Conservation (phyloP, 2,113 vertebrate genomes). For the Bolborhynchus lineola region DNA sequence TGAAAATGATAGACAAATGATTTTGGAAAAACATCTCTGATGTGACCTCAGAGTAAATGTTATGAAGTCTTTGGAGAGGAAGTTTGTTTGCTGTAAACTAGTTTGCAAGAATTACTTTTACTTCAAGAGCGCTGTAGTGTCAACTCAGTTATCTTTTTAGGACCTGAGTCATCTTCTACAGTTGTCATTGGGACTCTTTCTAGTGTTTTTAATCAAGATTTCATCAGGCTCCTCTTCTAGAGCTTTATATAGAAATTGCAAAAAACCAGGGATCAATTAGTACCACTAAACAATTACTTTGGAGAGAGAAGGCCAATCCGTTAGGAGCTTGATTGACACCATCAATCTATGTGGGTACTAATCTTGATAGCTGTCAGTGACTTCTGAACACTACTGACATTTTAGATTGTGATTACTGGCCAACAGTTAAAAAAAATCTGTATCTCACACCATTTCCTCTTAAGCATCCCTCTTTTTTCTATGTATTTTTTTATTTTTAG, state of each 20-base stretch:
- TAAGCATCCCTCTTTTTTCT: background rate
- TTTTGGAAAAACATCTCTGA: background rate
- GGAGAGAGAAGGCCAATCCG: background rate
- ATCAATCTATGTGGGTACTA: background rate
- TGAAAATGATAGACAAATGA: background rate
- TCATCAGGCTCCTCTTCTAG: background rate
- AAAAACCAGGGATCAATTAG: background rate
- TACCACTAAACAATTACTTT: background rate
- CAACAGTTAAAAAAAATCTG: background rate
- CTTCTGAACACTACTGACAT: background rate
- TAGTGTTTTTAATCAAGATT: background rate
- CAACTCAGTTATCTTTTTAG: background rate
- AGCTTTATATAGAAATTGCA: background rate
- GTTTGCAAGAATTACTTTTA: background rate
- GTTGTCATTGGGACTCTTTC: background rate
- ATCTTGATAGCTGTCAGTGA: background rate
- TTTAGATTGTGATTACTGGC: background rate
- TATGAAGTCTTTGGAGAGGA: background rate
- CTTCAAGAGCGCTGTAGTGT: background rate
- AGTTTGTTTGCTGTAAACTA: background rate
- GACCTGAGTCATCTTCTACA: background rate
- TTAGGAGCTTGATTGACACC: background rate
- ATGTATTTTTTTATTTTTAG: background rate
- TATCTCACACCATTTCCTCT: background rate
- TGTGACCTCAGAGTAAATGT: background rate